Base-by-base conservation (phyloP, 2,888 invertebrate genomes). In the Sisyra nigra region DNA sequence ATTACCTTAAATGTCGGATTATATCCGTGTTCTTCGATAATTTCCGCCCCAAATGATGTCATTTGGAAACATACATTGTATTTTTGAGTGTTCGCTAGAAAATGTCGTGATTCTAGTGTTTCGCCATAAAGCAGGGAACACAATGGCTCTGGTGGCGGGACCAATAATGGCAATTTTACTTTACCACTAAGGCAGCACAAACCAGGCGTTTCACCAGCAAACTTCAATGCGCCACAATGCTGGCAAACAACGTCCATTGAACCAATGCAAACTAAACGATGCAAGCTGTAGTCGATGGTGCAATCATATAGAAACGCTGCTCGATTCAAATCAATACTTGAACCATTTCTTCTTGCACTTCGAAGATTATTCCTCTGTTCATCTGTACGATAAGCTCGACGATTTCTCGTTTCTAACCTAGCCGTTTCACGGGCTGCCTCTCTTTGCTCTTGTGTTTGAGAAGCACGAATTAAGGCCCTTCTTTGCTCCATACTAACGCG, bases 241-340 rank as follows among this genome's bases (percentile, higher is more conserved):
- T 47, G 36, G 46, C 48, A 49, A 39, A 46, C 45, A 29, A 30
- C 46, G 36, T 44, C 45, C 29, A 40, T 40, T 40, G 40, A 36
- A 38, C 44, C 33, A 19, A 32, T 41, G 17, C 34, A 38, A 47
- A 41, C 41, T 29, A 37, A 38, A 40, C 18, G 33, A 33, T 33
- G 33, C 33, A 13, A 33, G 33, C 33, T 33, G 10, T 33, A 33
- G 10, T 33, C 33, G 9, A 6, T 33, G n/a, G 5, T 33, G 33
- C 33, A 33, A 33, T 33, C 33, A 10, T 33, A 33, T 33, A 6
- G 33, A 33, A 33, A 33, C 33, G 33, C 33, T 33, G 33, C 33
- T 52, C 52, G 52, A 55, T 55, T 55, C 52, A 53, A 53, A 55
- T 53, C 52, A 55, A 41, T 45, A 50, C 52, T 52, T 51, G 48